Base-by-base conservation (phyloP, 2,888 invertebrate species). In the Gnatocerus cornutus region DNA sequence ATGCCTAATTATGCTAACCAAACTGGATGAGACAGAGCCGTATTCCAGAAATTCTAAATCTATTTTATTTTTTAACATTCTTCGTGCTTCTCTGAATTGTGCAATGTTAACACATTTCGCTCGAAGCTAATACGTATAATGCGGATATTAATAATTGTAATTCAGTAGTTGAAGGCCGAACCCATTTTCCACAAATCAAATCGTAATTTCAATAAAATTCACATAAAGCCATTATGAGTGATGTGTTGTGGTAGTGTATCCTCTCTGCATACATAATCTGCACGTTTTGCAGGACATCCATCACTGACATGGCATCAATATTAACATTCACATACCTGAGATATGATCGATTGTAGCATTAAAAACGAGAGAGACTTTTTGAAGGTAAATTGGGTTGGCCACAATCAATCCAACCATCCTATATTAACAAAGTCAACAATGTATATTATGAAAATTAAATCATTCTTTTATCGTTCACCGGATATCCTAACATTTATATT, bases 371-470 rank as follows among this genome's bases (percentile, higher is more conserved):
- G 21, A 21, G 21, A 21, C 21, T 37, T 39, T 13, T 16, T 33
- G 16, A 16, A 13, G 56, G 7, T 10, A 50, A 61, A 61, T 50
- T 65, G 48, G 65, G 63, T 63, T 53, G 52, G 65, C 77, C 74
- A 74, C 77, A 73, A 75, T 71, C 74, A 75, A 79, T 76, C 78
- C 73, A 79, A 77, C 79, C 74, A 77, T 79, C 77, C 78, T 73
- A 76, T 74, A 76, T 76, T 70, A 73, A 75, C 72, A 76, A 73
- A 75, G 71, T 75, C 70, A 73, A 73, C 74, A 71, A 73, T 73
- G 61, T 66, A 52, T 79, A 80, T 81, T 80, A 80, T 80, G 79
- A 81, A 80, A 81, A 81, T 82, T 81, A 81, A 82, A 82, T 80
- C 80, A 80, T 81, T 80, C 81, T 79, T 80, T 80, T 80, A 79